Evolutionary conservation across 2,888 invertebrate genomes (phyloP), one percentile per base, ranked within the genome.

Genomic region (Epistrophe eligans): DNA sequence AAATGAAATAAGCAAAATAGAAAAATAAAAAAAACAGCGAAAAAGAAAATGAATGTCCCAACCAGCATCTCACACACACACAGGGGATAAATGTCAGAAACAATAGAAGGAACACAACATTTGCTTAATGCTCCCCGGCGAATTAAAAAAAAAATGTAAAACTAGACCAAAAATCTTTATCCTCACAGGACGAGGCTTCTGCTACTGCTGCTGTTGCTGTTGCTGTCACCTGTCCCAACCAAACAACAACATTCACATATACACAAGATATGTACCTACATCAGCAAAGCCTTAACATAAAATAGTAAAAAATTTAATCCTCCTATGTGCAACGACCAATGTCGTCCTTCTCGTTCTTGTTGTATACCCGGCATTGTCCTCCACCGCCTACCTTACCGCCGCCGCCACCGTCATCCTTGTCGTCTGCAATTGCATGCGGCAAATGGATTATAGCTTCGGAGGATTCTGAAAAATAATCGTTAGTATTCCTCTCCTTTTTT

Each of bases 51-150:
- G 17, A 67, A 50, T 48, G 35, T 38, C 67, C 35, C 62, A 71
- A 40, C 43, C 67, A 64, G 64, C n/a, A 40, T 24, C 24, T 2
- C 24, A 24, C 24, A 24, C 24, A 45, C 45, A 64, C 71, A 64
- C 70, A 62, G 45, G 62, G 64, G 70, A 71, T 67, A 67, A 81
- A 64, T 81, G 73, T 81, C 77, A 64, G 38, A 76, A 81, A 64
- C 62, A 81, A 64, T 64, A 35, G 77, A 55, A 6, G 24, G 3
- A 71, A 38, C 9, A 43, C 38, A 77, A 64, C 55, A 77, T 70
- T 81, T 77, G 70, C 70, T 71, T 66, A 77, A 64, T 71, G 70
- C 64, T 64, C 28, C n/a, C 19, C 24, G 17, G 11, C 13, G 19
- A 48, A 66, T 48, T 28, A 35, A 9, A 35, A 35, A 15, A 9